Conservation (phyloP, 2,888 invertebrate species). For the Dromius quadrimaculatus region DNA sequence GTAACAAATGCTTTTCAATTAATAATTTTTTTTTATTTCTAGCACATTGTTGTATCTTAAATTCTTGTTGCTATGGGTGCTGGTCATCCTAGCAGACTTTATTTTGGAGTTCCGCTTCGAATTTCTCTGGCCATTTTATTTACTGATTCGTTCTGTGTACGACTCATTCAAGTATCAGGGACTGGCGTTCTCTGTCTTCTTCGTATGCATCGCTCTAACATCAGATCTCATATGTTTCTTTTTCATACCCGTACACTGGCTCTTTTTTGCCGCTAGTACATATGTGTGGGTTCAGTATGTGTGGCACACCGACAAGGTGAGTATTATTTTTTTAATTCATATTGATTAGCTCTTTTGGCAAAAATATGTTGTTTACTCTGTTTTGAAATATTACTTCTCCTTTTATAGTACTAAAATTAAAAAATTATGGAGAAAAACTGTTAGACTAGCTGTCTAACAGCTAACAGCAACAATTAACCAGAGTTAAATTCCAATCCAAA, state of each 20-base stretch:
- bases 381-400: no score
- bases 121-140: conserved; percentile 99
- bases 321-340: conserved; percentile 14
- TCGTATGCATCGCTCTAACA: conserved; percentile 96
- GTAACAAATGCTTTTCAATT: no score
- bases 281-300: conserved; percentile 99
- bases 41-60: conserved; percentile 95
- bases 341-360: no score
- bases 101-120: conserved; percentile 98
- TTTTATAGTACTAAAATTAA: no score
- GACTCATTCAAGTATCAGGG: conserved; percentile 99
- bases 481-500: no score
- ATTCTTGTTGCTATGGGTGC: conserved; percentile 94
- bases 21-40: conserved; percentile 66
- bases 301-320: conserved; percentile 89
- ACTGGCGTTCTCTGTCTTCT: conserved; percentile 97
- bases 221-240: conserved; percentile 99
- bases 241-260: conserved; percentile 98
- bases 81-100: conserved; percentile 95
- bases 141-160: conserved; percentile 93
- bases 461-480: no score
- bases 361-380: no score
- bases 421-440: no score
- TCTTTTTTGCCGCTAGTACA: conserved; percentile 97
- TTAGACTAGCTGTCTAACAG: no score